phyloP scores from a whole-genome alignment of 2,888 invertebrate genomes.

The Argyra leucocephala region DNA sequence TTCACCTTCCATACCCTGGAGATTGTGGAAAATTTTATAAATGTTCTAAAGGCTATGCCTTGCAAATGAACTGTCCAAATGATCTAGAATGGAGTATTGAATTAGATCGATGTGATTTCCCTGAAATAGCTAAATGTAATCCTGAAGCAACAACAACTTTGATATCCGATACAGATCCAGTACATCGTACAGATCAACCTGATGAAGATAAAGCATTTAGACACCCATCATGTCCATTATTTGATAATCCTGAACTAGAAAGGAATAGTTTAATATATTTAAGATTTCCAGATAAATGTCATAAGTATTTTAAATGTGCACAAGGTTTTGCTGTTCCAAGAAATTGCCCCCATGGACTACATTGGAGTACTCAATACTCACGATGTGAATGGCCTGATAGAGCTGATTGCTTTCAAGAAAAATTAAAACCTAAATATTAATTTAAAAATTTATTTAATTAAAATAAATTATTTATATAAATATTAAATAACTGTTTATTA shows the following conservation, averaged over 20 bases:
- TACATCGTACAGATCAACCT: constrained; percentile 33
- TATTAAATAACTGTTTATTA: no score
- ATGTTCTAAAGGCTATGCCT: constrained; percentile 31
- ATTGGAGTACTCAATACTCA: constrained; percentile 30
- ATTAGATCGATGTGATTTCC: background rate
- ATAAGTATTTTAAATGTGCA: constrained; percentile 32
- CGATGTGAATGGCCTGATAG: constrained; percentile 32
- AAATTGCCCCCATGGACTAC: constrained; percentile 30
- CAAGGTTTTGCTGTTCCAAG: constrained; percentile 27
- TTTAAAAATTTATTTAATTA: no score
- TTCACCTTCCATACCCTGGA: constrained; percentile 28
- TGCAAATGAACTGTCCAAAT: constrained; percentile 48
- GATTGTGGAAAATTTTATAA: constrained; percentile 31
- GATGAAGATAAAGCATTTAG: background rate
- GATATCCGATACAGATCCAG: background rate
- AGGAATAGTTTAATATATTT: constrained; percentile 25
- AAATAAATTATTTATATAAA: no score
- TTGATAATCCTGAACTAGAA: background rate
- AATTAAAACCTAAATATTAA: no score
- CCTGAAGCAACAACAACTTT: background rate
- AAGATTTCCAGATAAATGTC: constrained; percentile 29
- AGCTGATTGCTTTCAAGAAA: constrained; percentile 30
- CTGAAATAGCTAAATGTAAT: background rate
- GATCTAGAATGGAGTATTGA: constrained; percentile 41
- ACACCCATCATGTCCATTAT: background rate